Conservation (phyloP, 2,113 vertebrate genomes). For the Kryptolebias marmoratus region DNA sequence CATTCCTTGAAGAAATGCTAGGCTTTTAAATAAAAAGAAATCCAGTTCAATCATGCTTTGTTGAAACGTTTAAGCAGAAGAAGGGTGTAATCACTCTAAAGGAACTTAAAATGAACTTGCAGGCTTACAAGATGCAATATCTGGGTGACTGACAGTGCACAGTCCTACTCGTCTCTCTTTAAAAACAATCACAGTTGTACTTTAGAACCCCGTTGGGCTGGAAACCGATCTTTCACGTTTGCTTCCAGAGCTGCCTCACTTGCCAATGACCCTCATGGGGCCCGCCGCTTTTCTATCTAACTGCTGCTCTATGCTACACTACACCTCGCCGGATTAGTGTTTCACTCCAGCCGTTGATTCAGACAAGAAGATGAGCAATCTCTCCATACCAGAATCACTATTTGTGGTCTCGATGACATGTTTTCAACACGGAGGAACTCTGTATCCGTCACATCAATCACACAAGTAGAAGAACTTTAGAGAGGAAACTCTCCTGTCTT, state of each 20-base stretch:
- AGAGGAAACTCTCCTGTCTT: slow-evolving; percentile 18
- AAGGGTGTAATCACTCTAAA: slow-evolving; percentile 26
- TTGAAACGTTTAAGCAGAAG: slow-evolving; percentile 21
- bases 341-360: slow-evolving; percentile 40
- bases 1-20: no score
- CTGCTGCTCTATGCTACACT: slow-evolving; percentile 32
- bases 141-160: slow-evolving; percentile 17
- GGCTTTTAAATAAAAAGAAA: slow-evolving; percentile 7
- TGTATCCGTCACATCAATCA: slow-evolving; percentile 30
- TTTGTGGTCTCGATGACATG: slow-evolving; percentile 49
- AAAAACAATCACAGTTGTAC: slow-evolving; percentile 13
- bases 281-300: slow-evolving; percentile 37
- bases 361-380: slow-evolving; percentile 50
- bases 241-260: slow-evolving; percentile 33
- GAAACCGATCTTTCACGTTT: slow-evolving; percentile 57
- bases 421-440: slow-evolving; percentile 42
- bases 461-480: neutral
- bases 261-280: slow-evolving; percentile 46
- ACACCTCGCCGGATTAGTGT: slow-evolving; percentile 31
- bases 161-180: slow-evolving; percentile 10
- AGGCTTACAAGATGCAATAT: slow-evolving; percentile 22
- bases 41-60: slow-evolving; percentile 40
- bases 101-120: slow-evolving; percentile 13
- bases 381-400: slow-evolving; percentile 29
- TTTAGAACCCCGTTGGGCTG: slow-evolving; percentile 22